These are phyloP conservation scores for Diarsia mendica DNA, from an alignment of 2,888 invertebrate genomes.

Conservation along the genomic window DNA sequence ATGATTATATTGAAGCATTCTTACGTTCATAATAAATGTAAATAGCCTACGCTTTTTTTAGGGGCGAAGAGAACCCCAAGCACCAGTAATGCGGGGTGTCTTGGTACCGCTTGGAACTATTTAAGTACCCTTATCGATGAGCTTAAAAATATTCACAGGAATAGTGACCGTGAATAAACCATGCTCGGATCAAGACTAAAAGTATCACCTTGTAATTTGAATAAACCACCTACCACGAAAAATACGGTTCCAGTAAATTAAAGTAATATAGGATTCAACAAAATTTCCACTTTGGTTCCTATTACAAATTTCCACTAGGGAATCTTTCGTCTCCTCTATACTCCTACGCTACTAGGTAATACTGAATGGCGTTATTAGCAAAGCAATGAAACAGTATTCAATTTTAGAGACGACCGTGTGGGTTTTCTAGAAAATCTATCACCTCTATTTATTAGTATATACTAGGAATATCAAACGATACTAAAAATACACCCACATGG, in stretches of 20 bases:
- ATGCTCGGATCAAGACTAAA: background rate
- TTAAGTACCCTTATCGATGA: conserved; percentile 33
- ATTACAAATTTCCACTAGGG: conserved; percentile 7
- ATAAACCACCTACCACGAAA: background rate
- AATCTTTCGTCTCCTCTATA: background rate
- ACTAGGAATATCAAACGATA: background rate
- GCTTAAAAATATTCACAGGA: conserved; percentile 3
- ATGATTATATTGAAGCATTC: conserved; percentile 59
- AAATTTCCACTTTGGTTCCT: background rate
- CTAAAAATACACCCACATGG: background rate
- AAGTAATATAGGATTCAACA: background rate
- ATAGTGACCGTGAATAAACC: background rate
- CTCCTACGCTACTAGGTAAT: conserved; percentile 16
- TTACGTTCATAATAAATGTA: conserved; percentile 64
- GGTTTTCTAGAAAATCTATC: background rate
- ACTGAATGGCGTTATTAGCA: conserved; percentile 4
- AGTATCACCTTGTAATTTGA: background rate
- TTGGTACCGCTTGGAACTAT: conserved; percentile 63
- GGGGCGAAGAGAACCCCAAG: conserved; percentile 51
- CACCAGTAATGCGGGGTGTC: conserved; percentile 48
- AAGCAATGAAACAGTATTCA: conserved; percentile 15
- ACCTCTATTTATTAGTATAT: background rate
- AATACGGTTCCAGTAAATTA: background rate
- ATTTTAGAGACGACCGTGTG: background rate
- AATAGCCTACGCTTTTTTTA: conserved; percentile 57